Conservation (phyloP, 2,888 invertebrate species). For the Parascotia fuliginaria region DNA sequence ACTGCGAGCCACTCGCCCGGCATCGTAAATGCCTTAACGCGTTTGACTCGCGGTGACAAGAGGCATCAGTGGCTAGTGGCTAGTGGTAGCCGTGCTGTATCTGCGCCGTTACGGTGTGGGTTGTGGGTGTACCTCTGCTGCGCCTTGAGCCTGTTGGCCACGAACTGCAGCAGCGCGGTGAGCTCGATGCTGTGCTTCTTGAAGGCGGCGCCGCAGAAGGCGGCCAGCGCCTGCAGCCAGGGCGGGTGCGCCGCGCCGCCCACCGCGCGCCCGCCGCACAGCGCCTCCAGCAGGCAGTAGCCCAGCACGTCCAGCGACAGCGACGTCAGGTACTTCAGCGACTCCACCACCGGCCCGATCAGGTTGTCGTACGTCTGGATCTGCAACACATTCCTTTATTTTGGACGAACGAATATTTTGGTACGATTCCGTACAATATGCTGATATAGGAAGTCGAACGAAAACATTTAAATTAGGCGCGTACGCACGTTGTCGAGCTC, state of each 20-base stretch:
- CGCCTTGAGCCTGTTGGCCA: slow-evolving; percentile 98
- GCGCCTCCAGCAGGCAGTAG: slow-evolving; percentile 97
- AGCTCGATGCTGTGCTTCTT: slow-evolving; percentile 99
- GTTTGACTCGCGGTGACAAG: no score
- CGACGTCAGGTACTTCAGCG: slow-evolving; percentile 97
- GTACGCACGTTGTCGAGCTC: no score
- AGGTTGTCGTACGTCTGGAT: slow-evolving; percentile 97
- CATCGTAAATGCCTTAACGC: no score
- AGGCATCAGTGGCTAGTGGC: no score
- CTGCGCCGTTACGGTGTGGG: no score
- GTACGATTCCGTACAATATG: no score
- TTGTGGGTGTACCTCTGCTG: slow-evolving; percentile 91
- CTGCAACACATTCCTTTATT: slow-evolving; percentile 70
- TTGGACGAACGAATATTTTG: not conserved
- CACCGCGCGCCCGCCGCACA: slow-evolving; percentile 85
- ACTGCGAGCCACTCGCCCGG: no score
- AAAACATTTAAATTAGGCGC: no score
- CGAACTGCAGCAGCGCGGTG: slow-evolving; percentile 97
- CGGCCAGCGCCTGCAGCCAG: slow-evolving; percentile 97
- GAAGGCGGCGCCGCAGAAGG: slow-evolving; percentile 98
- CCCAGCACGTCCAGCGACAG: slow-evolving; percentile 98
- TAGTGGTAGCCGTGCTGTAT: no score
- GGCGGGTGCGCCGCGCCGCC: slow-evolving; percentile 94
- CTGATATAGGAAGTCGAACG: no score
- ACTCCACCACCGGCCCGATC: slow-evolving; percentile 98